Evolutionary conservation across 2,797 vertebrate species (phyloP), one percentile per base, ranked within the genome.

Genomic region (Parambassis ranga): DNA sequence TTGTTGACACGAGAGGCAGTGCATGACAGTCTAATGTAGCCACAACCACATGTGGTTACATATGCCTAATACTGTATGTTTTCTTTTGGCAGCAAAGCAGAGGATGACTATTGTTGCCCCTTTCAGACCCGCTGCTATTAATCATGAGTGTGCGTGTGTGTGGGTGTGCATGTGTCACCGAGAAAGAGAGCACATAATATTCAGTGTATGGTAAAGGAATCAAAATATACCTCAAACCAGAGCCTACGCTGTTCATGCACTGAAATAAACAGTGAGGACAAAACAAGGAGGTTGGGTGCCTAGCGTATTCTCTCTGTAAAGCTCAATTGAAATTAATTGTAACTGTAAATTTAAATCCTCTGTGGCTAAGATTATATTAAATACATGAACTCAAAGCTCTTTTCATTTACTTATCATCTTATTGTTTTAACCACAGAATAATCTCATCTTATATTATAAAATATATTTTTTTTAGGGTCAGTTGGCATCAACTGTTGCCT

Each of bases 81-180:
- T 81, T 74, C 71, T 65, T 73, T 75, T 74, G 71, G 65, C 72
- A 80, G 64, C 27, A 1, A 55, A 77, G 68, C 66, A 75, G 71
- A 70, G 52, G 66, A 82, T 75, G 82, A 79, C 74, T 82, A 51
- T 81, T 84, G 73, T 73, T 79, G 73, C 61, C 59, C 70, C 61
- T 73, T 71, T 72, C 60, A 71, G 62, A 68, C 71, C 55, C 77
- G 24, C 56, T 80, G 46, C 53, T 86, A 76, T 84, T 80, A 77
- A 88, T 85, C 77, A 69, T 58, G 44, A 39, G 61, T 47, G 35
- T 63, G 49, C 13, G 10, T 51, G 63, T 77, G 35, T 65, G 61
- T 53, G 43, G 64, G 71, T 59, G 60, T 58, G 33, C 43, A 39
- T 75, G 58, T 71, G 62, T 75, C 65, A 50, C 56, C 36, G 35